Conservation (phyloP, 2,888 invertebrate genomes). For the Noctua janthe region DNA sequence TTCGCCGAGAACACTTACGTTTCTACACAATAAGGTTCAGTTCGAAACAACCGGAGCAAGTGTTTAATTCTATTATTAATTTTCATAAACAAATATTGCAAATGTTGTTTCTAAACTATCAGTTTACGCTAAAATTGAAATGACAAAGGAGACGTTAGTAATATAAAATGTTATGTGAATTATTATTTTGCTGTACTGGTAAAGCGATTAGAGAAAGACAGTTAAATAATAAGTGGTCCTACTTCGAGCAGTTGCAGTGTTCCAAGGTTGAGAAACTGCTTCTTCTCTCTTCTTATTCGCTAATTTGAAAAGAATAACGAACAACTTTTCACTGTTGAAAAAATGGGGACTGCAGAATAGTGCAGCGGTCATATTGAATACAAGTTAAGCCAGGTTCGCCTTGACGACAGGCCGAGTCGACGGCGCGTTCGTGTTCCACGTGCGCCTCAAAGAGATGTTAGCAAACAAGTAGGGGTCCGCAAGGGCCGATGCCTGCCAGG, state of each 20-base stretch:
- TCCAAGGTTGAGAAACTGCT: conserved; percentile 11
- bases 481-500: too few relatives aligned
- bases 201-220: neutral
- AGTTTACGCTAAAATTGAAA: conserved; percentile 18
- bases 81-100: conserved; percentile 26
- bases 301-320: too few relatives aligned
- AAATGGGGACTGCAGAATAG: neutral
- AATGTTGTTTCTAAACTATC: conserved; percentile 6
- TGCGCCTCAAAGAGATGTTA: too few relatives aligned
- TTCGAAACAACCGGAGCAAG: conserved; percentile 9
- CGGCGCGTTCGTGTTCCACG: too few relatives aligned
- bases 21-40: conserved; percentile 3
- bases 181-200: neutral
- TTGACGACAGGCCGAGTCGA: too few relatives aligned
- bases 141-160: neutral
- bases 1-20: neutral
- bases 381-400: neutral
- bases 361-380: neutral
- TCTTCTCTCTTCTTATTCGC: too few relatives aligned
- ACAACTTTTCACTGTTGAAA: too few relatives aligned
- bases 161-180: neutral
- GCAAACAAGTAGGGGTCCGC: too few relatives aligned
- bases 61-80: conserved; percentile 24
- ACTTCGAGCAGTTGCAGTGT: conserved; percentile 9
- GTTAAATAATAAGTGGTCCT: neutral